These are phyloP conservation scores for Prosopocoilus inquinatus DNA, from an alignment of 2,888 invertebrate genomes.

Conservation along the genomic window DNA sequence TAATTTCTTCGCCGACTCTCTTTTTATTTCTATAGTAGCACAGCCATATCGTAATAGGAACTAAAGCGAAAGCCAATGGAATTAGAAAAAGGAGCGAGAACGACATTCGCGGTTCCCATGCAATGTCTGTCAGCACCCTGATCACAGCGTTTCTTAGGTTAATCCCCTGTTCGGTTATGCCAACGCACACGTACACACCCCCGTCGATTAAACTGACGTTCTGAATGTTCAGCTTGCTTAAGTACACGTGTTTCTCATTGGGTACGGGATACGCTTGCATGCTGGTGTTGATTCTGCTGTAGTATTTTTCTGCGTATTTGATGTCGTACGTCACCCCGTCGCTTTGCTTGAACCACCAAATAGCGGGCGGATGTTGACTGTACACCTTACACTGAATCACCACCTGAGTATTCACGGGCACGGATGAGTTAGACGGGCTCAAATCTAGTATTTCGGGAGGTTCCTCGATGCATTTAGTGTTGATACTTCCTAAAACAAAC, in stretches of 20 bases:
- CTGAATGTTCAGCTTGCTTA: constrained; percentile 44
- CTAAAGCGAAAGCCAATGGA: constrained; percentile 40
- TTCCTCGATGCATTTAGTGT: constrained; percentile 30
- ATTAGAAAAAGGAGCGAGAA: constrained; percentile 43
- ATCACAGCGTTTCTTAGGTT: constrained; percentile 40
- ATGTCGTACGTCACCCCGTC: constrained; percentile 39
- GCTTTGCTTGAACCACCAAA: constrained; percentile 46
- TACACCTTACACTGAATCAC: constrained; percentile 45
- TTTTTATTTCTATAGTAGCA: constrained; percentile 41
- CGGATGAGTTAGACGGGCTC: constrained; percentile 38
- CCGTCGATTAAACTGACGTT: constrained; percentile 40
- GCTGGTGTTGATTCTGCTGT: constrained; percentile 36
- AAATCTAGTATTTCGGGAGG: constrained; percentile 39
- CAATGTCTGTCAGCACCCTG: constrained; percentile 27
- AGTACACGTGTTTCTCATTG: constrained; percentile 35
- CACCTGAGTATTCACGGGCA: constrained; percentile 37
- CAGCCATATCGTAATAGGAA: constrained; percentile 42
- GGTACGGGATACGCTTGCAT: constrained; percentile 33
- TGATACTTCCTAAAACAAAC: constrained; percentile 31
- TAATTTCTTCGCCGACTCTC: constrained; percentile 19
- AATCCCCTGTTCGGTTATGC: constrained; percentile 40
- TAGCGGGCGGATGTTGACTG: constrained; percentile 40
- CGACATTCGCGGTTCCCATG: constrained; percentile 27
- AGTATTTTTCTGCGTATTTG: constrained; percentile 36
- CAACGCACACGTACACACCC: constrained; percentile 45